phyloP scores from a whole-genome alignment of 2,113 vertebrate species.

The Syngnathoides biaculeatus region DNA sequence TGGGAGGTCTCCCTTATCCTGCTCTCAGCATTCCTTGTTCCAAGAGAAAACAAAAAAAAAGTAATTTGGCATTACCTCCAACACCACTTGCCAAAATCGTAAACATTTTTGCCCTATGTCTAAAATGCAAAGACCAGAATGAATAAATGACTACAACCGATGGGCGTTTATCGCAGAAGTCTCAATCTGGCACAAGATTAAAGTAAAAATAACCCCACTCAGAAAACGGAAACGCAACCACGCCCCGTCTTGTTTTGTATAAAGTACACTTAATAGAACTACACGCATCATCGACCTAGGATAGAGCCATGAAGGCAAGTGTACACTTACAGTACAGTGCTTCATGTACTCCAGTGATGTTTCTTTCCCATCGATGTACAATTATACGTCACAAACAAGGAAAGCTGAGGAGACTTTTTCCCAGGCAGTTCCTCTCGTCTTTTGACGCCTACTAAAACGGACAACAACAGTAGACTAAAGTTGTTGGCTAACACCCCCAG shows the following conservation, averaged over 20 bases:
- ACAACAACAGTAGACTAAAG: constrained; percentile 41
- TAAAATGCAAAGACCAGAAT: no score
- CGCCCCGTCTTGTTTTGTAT: constrained; percentile 27
- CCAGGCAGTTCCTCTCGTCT: constrained; percentile 39
- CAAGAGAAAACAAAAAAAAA: no score
- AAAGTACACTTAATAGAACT: constrained; percentile 31
- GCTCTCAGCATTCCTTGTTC: no score
- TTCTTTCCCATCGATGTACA: constrained; percentile 48
- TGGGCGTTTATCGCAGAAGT: constrained; percentile 24
- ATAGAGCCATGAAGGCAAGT: constrained; percentile 57
- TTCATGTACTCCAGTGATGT: constrained; percentile 40
- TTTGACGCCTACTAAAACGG: constrained; percentile 61
- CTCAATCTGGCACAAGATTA: constrained; percentile 32
- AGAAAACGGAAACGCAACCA: constrained; percentile 34
- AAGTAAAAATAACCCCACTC: constrained; percentile 54
- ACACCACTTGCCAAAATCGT: no score
- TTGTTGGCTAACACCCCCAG: constrained; percentile 43
- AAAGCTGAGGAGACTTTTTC: constrained; percentile 49
- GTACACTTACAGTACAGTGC: no score
- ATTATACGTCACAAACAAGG: constrained; percentile 50
- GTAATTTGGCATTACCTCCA: no score
- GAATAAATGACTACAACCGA: not conserved
- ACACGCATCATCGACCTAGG: constrained; percentile 30
- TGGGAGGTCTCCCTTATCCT: no score
- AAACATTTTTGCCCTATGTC: no score